These are phyloP conservation scores for Gallinago nigripennis DNA, from an alignment of 2,797 vertebrate species.

Conservation along the genomic window DNA sequence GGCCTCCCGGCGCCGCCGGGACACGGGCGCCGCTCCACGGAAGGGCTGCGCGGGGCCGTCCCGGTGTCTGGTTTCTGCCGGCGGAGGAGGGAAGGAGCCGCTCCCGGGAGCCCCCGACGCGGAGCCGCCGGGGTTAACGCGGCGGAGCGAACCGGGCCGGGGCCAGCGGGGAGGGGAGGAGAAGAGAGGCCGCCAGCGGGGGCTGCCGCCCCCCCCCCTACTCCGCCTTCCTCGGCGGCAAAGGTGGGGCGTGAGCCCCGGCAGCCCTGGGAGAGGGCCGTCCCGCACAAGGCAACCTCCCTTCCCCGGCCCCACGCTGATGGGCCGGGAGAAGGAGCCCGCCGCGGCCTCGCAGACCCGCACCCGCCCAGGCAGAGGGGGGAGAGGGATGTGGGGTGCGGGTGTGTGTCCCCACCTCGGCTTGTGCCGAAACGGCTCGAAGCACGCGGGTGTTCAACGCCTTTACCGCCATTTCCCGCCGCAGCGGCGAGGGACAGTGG, in stretches of 20 bases:
- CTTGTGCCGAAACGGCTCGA: neutral
- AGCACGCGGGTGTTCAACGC: fast-evolving
- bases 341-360: neutral
- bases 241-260: neutral
- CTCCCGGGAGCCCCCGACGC: conserved; percentile 13
- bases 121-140: neutral
- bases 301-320: fast-evolving
- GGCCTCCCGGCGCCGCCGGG: neutral
- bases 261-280: neutral
- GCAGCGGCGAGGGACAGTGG: fast-evolving
- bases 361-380: neutral
- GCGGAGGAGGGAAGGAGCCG: conserved; percentile 43
- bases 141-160: neutral
- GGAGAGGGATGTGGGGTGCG: too few species aligned
- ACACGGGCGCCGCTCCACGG: neutral
- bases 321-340: neutral
- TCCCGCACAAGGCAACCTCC: neutral
- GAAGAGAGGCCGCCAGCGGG: neutral
- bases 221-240: neutral
- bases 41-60: neutral
- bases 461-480: neutral
- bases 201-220: neutral
- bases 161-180: neutral
- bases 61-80: conserved; percentile 69
- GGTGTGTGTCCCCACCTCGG: neutral